Percentiles rank a stretch among this genome's conserved stretches.
Conservation (phyloP, 2,797 vertebrate genomes). For the Myiotriccus ornatus region DNA sequence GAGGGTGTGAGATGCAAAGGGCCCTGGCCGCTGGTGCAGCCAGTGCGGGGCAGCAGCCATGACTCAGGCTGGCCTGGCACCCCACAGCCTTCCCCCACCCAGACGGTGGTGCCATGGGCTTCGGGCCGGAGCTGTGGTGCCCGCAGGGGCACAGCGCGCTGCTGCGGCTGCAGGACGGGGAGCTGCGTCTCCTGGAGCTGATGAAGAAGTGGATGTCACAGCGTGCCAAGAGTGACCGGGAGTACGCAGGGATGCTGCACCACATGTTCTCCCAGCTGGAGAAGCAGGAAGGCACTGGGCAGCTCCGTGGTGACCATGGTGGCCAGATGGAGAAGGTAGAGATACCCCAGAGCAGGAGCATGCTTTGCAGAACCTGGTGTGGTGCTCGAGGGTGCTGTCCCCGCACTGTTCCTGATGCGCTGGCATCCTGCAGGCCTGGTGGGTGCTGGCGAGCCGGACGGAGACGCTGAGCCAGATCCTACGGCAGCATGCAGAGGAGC, state of each 20-base stretch:
- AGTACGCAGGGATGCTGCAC: constrained; percentile 89
- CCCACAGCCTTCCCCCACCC: rapidly evolving
- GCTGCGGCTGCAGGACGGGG: constrained; percentile 88
- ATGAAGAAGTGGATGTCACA: constrained; percentile 97
- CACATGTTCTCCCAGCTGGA: constrained; percentile 85
- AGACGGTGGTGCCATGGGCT: constrained; percentile 77
- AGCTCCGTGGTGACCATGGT: constrained; percentile 71
- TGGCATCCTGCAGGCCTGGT: constrained; percentile 82
- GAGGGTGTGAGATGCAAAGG: neutral
- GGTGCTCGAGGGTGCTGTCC: rapidly evolving
- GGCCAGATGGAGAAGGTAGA: constrained; percentile 89
- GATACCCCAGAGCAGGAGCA: rapidly evolving
- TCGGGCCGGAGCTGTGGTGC: constrained; percentile 86
- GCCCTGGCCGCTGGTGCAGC: rapidly evolving
- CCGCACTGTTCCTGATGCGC: rapidly evolving
- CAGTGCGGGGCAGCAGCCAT: rapidly evolving
- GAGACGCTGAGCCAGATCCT: constrained; percentile 88
- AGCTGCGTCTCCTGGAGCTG: constrained; percentile 91
- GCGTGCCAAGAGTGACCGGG: constrained; percentile 90
- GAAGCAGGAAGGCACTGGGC: constrained; percentile 81
- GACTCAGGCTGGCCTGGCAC: neutral
- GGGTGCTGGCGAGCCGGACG: constrained; percentile 84
- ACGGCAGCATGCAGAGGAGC: constrained; percentile 86
- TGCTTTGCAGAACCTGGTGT: rapidly evolving
- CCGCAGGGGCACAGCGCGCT: constrained; percentile 85